Conservation (phyloP, 1,140 invertebrate species). For the Drusus annulatus region DNA sequence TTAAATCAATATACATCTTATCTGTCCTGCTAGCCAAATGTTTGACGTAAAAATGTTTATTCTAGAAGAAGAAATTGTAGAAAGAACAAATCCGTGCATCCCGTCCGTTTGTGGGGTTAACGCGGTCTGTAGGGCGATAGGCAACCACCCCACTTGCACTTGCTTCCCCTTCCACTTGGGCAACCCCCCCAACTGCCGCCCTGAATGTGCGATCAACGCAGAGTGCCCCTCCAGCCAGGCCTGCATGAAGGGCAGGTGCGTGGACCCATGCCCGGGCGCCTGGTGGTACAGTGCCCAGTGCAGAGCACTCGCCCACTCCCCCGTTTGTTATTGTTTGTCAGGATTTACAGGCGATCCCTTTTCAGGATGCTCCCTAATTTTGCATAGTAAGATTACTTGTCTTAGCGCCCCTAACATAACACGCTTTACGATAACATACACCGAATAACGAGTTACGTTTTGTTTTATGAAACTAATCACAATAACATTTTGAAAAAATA, state of each 20-base stretch:
- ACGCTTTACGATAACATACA: conserved; percentile 28
- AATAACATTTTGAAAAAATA: background rate
- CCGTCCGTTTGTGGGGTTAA: conserved; percentile 80
- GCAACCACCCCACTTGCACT: conserved; percentile 76
- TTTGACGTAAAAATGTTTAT: conserved; percentile 45
- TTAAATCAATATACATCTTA: background rate
- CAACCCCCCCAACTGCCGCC: conserved; percentile 76
- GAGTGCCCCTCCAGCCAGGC: conserved; percentile 75
- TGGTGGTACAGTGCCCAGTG: conserved; percentile 78
- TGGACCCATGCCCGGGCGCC: conserved; percentile 78
- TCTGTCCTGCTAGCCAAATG: background rate
- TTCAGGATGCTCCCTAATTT: conserved; percentile 71
- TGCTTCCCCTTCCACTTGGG: conserved; percentile 76
- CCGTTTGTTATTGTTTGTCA: conserved; percentile 79
- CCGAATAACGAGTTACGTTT: conserved; percentile 4
- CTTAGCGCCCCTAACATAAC: conserved; percentile 4
- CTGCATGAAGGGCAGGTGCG: conserved; percentile 79
- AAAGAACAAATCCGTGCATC: conserved; percentile 72
- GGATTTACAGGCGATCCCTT: conserved; percentile 85
- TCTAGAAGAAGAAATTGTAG: conserved; percentile 60
- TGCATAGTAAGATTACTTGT: conserved; percentile 38
- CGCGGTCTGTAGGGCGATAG: conserved; percentile 75
- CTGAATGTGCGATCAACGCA: conserved; percentile 78
- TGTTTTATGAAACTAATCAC: background rate
- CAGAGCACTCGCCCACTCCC: conserved; percentile 73